These are phyloP conservation scores for Genyomyrus donnyi DNA, from an alignment of 2,113 vertebrate genomes.

Conservation along the genomic window DNA sequence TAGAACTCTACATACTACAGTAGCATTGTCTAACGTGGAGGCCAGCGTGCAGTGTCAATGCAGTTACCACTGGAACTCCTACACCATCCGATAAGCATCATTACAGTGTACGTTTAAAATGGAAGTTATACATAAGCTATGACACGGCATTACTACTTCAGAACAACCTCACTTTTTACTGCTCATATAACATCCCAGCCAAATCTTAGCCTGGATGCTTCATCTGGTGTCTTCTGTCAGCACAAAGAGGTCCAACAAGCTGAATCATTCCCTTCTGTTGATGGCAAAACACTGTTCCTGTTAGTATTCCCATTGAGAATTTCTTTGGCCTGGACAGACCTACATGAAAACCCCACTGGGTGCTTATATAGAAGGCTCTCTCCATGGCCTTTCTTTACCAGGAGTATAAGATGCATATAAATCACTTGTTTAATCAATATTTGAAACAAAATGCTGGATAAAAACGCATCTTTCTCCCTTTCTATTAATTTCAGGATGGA, in stretches of 20 bases:
- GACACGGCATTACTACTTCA: not conserved
- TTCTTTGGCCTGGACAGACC: not conserved
- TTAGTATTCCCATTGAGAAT: not conserved
- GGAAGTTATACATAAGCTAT: not conserved
- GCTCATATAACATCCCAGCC: not conserved
- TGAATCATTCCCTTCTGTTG: constrained; percentile 2
- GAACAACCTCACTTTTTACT: not conserved
- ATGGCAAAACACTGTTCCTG: not conserved
- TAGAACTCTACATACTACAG: not conserved
- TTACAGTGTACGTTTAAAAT: not conserved
- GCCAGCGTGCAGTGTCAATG: not conserved
- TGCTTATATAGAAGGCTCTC: not conserved
- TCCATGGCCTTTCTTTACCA: not conserved
- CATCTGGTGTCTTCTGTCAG: not conserved
- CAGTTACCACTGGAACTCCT: not conserved
- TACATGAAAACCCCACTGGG: not conserved
- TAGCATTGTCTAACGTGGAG: not conserved
- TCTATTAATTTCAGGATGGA: not conserved
- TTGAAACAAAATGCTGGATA: not conserved
- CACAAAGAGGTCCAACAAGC: not conserved
- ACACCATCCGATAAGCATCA: not conserved
- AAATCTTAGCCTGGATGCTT: not conserved
- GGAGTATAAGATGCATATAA: not conserved
- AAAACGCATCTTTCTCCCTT: not conserved
- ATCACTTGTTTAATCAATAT: not conserved